These are phyloP conservation scores for Megaceryle torquata DNA, from an alignment of 2,113 vertebrate species.

Conservation along the genomic window DNA sequence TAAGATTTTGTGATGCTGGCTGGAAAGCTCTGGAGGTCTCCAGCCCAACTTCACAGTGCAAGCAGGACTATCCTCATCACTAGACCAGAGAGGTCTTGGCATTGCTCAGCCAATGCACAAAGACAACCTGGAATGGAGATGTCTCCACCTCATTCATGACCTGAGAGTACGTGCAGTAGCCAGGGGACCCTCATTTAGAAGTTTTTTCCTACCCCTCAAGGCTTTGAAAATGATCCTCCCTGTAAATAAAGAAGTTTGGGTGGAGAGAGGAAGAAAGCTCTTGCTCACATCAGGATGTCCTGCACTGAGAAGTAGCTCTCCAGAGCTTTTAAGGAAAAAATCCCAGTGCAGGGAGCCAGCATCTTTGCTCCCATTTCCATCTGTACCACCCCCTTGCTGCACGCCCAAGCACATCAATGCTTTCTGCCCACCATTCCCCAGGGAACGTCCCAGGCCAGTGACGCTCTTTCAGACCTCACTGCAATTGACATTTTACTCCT, in stretches of 20 bases:
- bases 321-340: neutral
- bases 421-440: neutral
- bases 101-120: neutral
- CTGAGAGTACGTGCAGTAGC: neutral
- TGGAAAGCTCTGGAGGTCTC: neutral
- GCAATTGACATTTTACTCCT: neutral
- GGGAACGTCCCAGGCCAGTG: fast-evolving
- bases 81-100: neutral
- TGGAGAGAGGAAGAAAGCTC: neutral
- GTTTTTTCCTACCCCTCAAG: neutral
- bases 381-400: fast-evolving
- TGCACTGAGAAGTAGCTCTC: neutral
- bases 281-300: neutral
- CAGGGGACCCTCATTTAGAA: neutral
- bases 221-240: neutral
- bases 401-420: neutral
- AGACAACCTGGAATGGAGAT: neutral
- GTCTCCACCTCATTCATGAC: neutral
- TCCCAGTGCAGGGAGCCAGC: neutral
- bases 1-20: neutral
- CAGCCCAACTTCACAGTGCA: neutral
- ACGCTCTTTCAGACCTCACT: neutral
- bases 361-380: neutral
- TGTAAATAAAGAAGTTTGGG: neutral
- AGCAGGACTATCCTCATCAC: neutral